A percentile compares a stretch with the other conserved stretches of the same genome.
Evolutionary conservation across 2,113 vertebrate genomes (phyloP).

Genomic region (Okapia johnstoni): DNA sequence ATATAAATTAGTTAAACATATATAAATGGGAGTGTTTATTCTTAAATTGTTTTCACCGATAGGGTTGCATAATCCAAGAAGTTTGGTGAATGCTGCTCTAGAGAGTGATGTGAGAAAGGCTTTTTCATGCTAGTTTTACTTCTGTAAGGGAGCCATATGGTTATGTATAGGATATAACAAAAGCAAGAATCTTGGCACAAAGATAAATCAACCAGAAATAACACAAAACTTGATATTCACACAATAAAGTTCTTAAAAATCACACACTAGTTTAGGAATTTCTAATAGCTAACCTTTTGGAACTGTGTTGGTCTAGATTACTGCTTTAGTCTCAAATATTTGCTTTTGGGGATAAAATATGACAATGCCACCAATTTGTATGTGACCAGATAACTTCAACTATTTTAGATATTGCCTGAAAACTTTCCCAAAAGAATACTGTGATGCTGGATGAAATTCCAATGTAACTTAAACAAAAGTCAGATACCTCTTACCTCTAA

Average conservation of each 20-base stretch:
- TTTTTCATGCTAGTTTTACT: background rate
- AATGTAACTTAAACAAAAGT: background rate
- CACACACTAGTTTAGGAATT: background rate
- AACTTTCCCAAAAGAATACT: background rate
- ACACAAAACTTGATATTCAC: background rate
- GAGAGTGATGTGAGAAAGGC: background rate
- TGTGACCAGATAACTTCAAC: background rate
- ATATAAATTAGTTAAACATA: background rate
- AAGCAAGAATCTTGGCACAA: background rate
- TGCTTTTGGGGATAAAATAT: background rate
- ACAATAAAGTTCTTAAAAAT: conserved; percentile 21
- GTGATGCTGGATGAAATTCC: background rate
- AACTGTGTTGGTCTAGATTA: background rate
- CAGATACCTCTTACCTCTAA: conserved; percentile 87
- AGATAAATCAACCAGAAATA: conserved; percentile 25
- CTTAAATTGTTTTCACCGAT: background rate
- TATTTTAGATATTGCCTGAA: background rate
- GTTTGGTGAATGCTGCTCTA: background rate
- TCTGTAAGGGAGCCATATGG: background rate
- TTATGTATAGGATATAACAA: background rate
- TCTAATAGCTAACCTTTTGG: background rate
- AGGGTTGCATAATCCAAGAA: background rate
- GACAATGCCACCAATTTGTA: background rate
- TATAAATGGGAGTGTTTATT: background rate
- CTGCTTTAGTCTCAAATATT: conserved; percentile 11